Base-by-base conservation (phyloP, 2,888 invertebrate species). In the Hecatera dysodea region DNA sequence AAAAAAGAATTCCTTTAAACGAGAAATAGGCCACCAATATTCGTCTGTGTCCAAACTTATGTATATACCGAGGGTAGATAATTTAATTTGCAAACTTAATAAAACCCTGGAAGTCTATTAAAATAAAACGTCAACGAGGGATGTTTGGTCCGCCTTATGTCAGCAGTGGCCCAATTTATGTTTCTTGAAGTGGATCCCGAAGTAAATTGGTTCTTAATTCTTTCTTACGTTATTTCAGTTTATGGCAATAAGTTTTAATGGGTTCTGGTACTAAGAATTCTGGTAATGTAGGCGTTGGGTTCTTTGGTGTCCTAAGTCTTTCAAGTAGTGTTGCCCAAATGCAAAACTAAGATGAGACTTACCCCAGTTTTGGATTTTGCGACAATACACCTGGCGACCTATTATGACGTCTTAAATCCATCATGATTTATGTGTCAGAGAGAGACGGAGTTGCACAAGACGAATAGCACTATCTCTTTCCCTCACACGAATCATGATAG, bases 41-140 rank as follows among this genome's bases (percentile, higher is more conserved):
- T 12, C n/a, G n/a, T 42, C 39, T 1, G 8, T 9, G 6, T 5
- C 24, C 22, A 2, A 42, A n/a, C n/a, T 33, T 48, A n/a, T n/a
- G n/a, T n/a, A n/a, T 29, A 60, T 9, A 22, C 33, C 27, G 27
- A 39, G 24, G 39, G 19, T 24, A 57, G 24, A 48, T 66, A 73
- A 73, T 75, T 67, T 29, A 67, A 82, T 79, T 77, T 73, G 29
- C n/a, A 48, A 74, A 75, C 65, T 68, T 75, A 77, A 79, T 65
- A 60, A 67, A 64, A 72, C 42, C 48, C 24, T 56, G 44, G 19
- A 66, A 76, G 60, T 74, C 62, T 68, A 67, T 79, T 76, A 72
- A 76, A 71, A 67, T 64, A 44, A 60, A 59, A 71, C 46, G 63
- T 76, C 64, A 70, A 76, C 63, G 59, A 74, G 63, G 60, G 53